Conservation (phyloP, 2,888 invertebrate species). For the Brenthis daphne region DNA sequence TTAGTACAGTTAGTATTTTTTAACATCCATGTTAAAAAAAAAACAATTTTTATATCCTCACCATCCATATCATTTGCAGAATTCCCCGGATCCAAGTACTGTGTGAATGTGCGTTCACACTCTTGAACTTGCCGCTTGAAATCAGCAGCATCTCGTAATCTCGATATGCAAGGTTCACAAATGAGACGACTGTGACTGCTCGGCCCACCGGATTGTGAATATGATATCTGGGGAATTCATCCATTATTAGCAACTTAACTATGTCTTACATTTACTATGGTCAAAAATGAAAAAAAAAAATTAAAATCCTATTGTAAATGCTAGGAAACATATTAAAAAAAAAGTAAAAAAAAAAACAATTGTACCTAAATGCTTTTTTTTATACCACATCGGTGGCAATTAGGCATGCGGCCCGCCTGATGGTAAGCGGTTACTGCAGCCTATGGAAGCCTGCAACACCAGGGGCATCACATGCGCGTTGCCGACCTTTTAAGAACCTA, state of each 20-base stretch:
- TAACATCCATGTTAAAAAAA: not conserved
- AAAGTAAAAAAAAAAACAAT: no score
- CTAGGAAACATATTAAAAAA: no score
- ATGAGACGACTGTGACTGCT: constrained; percentile 74
- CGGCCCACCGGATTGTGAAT: constrained; percentile 64
- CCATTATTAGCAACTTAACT: not conserved
- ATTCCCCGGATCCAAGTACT: constrained; percentile 62
- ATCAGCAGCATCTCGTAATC: constrained; percentile 70
- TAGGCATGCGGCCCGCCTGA: no score
- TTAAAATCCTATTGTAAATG: no score
- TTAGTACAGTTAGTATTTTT: no score
- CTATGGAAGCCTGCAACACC: no score
- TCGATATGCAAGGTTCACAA: constrained; percentile 72
- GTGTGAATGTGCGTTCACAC: constrained; percentile 71
- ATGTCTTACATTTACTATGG: not conserved
- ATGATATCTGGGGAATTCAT: constrained; percentile 58
- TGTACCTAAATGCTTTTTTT: no score
- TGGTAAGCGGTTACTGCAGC: no score
- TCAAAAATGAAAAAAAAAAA: no score
- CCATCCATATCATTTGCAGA: constrained; percentile 47
- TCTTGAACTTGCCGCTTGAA: constrained; percentile 71
- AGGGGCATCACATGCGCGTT: no score
- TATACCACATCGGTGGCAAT: no score
- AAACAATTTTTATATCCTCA: constrained; percentile 33
- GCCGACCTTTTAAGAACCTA: no score